A percentile compares a stretch with the other conserved stretches of the same genome.
Evolutionary conservation across 2,113 vertebrate species (phyloP).

Genomic region (Boleophthalmus pectinirostris): DNA sequence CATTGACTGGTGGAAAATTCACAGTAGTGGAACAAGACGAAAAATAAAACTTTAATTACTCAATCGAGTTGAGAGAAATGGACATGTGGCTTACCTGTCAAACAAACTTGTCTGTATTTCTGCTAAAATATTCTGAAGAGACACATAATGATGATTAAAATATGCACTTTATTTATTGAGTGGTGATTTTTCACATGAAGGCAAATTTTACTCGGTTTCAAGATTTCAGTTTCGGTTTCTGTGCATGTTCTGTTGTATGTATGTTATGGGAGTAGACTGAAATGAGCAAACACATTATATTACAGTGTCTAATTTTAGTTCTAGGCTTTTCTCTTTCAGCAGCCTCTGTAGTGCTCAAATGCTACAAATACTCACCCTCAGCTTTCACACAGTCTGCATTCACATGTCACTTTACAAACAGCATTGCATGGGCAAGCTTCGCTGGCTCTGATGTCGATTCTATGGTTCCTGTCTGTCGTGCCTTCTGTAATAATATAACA

Average conservation of each 20-base stretch:
- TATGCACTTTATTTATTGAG: neutral
- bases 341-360: constrained; percentile 21
- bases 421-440: constrained; percentile 4
- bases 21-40: no score
- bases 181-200: neutral
- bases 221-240: constrained; percentile 10
- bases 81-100: no score
- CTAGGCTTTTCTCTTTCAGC: constrained; percentile 19
- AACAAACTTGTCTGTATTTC: no score
- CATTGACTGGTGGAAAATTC: no score
- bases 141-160: no score
- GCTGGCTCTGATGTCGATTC: constrained; percentile 13
- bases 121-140: no score
- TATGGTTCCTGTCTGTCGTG: neutral
- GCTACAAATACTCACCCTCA: constrained; percentile 34
- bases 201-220: neutral
- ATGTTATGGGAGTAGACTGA: constrained; percentile 37
- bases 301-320: constrained; percentile 16
- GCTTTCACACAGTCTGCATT: constrained; percentile 31
- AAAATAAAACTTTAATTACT: no score
- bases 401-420: constrained; percentile 20
- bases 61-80: no score
- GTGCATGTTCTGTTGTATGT: constrained; percentile 14
- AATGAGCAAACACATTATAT: constrained; percentile 21
- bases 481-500: neutral